Conservation (phyloP, 2,113 vertebrate genomes). For the Perca flavescens region DNA sequence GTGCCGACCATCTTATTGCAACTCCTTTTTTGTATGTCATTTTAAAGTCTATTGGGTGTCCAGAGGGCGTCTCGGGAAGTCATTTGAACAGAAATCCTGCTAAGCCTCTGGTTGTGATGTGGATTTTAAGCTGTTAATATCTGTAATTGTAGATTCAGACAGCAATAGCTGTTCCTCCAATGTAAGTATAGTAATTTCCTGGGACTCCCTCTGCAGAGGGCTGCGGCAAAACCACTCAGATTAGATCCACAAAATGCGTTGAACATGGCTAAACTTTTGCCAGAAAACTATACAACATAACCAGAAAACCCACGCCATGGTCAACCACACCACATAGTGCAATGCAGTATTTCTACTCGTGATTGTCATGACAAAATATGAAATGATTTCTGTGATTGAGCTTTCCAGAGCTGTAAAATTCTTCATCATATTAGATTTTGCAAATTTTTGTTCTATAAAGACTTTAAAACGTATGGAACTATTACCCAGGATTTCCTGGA, state of each 20-base stretch:
- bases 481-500: neutral
- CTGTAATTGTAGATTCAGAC: too few relatives aligned
- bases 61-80: too few relatives aligned
- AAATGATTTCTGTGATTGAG: too few relatives aligned
- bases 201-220: neutral
- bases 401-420: neutral
- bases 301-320: too few relatives aligned
- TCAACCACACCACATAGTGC: neutral
- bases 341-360: too few relatives aligned
- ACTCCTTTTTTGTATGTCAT: too few relatives aligned
- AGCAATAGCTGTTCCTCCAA: too few relatives aligned
- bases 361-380: neutral
- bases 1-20: neutral
- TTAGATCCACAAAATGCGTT: neutral
- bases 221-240: neutral
- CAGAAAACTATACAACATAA: neutral
- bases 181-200: too few relatives aligned
- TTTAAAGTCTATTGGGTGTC: too few relatives aligned
- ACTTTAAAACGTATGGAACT: neutral
- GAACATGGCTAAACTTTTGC: neutral
- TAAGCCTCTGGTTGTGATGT: too few relatives aligned
- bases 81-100: too few relatives aligned
- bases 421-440: neutral
- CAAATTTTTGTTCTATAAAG: neutral
- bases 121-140: too few relatives aligned